Percentiles rank a stretch among this genome's conserved stretches.
These are phyloP conservation scores for Polydrusus cervinus DNA, from an alignment of 2,888 invertebrate species.

Conservation along the genomic window DNA sequence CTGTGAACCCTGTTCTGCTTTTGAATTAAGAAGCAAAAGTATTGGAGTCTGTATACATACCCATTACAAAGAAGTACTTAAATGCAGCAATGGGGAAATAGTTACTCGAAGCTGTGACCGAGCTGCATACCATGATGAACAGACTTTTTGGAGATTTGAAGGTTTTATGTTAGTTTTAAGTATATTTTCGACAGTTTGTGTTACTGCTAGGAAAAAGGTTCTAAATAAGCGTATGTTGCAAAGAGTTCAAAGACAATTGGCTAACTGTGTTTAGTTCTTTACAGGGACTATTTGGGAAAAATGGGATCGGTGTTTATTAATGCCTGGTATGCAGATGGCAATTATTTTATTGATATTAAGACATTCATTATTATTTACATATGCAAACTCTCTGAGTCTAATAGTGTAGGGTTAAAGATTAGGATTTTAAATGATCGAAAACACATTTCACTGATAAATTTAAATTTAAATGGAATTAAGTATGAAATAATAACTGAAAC, in stretches of 20 bases:
- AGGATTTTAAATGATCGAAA: conserved; percentile 39
- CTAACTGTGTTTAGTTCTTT: conserved; percentile 74
- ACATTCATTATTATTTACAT: conserved; percentile 58
- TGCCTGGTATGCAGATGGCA: conserved; percentile 29
- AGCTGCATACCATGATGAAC: conserved; percentile 88
- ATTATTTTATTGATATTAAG: conserved; percentile 58
- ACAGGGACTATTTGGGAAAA: neutral
- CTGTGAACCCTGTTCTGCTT: conserved; percentile 91
- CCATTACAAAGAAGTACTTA: conserved; percentile 87
- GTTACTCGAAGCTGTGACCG: conserved; percentile 90
- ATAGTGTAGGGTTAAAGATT: conserved; percentile 55
- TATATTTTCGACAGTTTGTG: conserved; percentile 78
- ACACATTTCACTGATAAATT: conserved; percentile 61
- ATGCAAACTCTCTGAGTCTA: conserved; percentile 56
- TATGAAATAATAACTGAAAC: conserved; percentile 67
- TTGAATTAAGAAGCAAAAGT: conserved; percentile 88
- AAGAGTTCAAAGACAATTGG: conserved; percentile 81
- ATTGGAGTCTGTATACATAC: conserved; percentile 88
- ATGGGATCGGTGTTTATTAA: conserved; percentile 49
- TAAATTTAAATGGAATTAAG: conserved; percentile 67
- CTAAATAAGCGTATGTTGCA: conserved; percentile 80
- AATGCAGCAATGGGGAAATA: conserved; percentile 86
- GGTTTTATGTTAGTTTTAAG: conserved; percentile 80
- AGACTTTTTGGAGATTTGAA: conserved; percentile 89
- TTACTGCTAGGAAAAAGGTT: conserved; percentile 78